Percentiles rank a stretch among this genome's conserved stretches.
Evolutionary conservation across 2,113 vertebrate genomes (phyloP).

Genomic region (Prochilodus magdalenae): DNA sequence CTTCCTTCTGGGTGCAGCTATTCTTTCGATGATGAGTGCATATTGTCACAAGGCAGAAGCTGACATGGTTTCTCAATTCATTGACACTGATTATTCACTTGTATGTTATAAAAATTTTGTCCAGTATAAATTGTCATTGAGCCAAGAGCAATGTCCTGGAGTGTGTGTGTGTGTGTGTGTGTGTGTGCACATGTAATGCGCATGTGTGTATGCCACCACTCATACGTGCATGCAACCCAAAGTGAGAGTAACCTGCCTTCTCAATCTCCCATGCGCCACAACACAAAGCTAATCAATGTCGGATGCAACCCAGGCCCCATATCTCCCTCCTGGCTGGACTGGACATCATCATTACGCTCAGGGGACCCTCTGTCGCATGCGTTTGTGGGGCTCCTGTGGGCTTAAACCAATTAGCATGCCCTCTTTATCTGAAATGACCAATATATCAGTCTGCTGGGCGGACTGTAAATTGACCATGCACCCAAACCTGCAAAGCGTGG

Average conservation of each 20-base stretch:
- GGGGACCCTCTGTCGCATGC: slow-evolving; percentile 43
- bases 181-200: too few species aligned
- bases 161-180: slow-evolving; percentile 19
- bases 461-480: slow-evolving; percentile 33
- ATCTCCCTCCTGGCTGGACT: slow-evolving; percentile 27
- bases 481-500: slow-evolving; percentile 33
- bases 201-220: background rate
- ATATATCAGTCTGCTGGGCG: slow-evolving; percentile 51
- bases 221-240: background rate
- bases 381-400: slow-evolving; percentile 37
- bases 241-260: slow-evolving; percentile 1
- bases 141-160: slow-evolving; percentile 40
- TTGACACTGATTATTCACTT: slow-evolving; percentile 42
- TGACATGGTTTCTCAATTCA: slow-evolving; percentile 38
- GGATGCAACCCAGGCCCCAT: slow-evolving; percentile 9
- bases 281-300: slow-evolving; percentile 38
- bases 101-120: slow-evolving; percentile 35
- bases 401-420: slow-evolving; percentile 54
- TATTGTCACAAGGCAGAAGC: background rate
- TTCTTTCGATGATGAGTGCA: too few species aligned
- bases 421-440: slow-evolving; percentile 62
- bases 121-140: slow-evolving; percentile 49
- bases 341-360: slow-evolving; percentile 56
- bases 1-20: too few species aligned
- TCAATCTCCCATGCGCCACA: slow-evolving; percentile 13